A percentile compares a stretch with the other conserved stretches of the same genome.
Conservation (phyloP, 2,113 vertebrate species). For the Salvelinus alpinus region DNA sequence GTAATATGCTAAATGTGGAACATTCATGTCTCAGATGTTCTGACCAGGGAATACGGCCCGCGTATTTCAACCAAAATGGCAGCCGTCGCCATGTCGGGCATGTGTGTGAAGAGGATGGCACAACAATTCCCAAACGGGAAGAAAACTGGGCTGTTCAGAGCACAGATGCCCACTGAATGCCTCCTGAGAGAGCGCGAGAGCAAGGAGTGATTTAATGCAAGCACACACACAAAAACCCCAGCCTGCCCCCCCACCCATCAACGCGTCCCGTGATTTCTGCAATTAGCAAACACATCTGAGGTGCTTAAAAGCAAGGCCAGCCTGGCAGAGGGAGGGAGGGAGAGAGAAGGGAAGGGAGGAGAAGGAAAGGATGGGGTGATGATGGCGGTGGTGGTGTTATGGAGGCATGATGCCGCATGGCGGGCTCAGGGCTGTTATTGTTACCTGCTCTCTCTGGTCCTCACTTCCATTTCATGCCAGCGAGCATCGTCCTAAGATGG, state of each 20-base stretch:
- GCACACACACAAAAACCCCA: constrained; percentile 63
- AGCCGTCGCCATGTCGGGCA: constrained; percentile 62
- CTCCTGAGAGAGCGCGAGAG: constrained; percentile 65
- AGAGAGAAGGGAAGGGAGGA: constrained; percentile 10
- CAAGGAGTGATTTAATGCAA: constrained; percentile 68
- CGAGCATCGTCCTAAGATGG: constrained; percentile 76
- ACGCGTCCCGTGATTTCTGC: constrained; percentile 56
- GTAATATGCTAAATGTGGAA: neutral
- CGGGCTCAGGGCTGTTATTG: constrained; percentile 38
- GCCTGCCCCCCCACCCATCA: constrained; percentile 51
- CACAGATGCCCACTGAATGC: constrained; percentile 71
- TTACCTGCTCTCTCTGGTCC: constrained; percentile 72
- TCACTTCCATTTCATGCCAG: constrained; percentile 78
- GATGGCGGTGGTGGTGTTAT: constrained; percentile 1
- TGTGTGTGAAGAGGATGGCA: constrained; percentile 58
- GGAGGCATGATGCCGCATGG: constrained; percentile 24
- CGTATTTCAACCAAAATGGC: constrained; percentile 66
- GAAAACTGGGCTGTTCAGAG: constrained; percentile 51
- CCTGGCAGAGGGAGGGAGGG: constrained; percentile 9
- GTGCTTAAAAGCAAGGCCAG: constrained; percentile 61
- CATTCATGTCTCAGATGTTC: neutral
- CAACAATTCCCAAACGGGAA: constrained; percentile 60
- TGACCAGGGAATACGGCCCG: constrained; percentile 18
- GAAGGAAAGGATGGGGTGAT: constrained; percentile 10
- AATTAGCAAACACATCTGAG: constrained; percentile 71